Evolutionary conservation across 2,113 vertebrate species (phyloP).

Genomic region (Suncus etruscus): DNA sequence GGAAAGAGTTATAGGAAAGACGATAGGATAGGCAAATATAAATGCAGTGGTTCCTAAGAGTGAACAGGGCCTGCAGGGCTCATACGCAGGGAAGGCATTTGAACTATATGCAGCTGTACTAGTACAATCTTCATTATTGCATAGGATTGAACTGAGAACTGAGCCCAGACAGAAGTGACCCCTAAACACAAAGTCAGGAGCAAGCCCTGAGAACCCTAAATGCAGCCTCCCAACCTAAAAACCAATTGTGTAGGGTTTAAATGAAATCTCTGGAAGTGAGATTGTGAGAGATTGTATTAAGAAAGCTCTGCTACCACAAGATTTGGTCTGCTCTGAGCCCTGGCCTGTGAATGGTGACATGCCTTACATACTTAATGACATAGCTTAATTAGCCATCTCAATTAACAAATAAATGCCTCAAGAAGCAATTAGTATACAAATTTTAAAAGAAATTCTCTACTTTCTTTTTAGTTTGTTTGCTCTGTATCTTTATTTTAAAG

Average conservation of each 20-base stretch:
- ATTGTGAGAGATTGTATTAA: neutral
- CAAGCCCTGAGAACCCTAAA: too few relatives aligned
- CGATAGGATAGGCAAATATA: neutral
- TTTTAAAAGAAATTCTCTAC: too few relatives aligned
- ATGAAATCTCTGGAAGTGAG: neutral
- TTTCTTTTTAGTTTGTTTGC: too few relatives aligned
- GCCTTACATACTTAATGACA: neutral
- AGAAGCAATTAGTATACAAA: neutral
- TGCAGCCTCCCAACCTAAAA: too few relatives aligned
- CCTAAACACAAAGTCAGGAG: too few relatives aligned
- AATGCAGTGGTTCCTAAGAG: neutral
- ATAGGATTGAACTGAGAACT: too few relatives aligned
- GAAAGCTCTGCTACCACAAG: neutral
- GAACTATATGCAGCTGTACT: too few relatives aligned
- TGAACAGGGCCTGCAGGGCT: too few relatives aligned
- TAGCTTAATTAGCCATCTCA: neutral
- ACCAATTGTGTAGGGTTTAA: neutral
- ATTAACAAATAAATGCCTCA: constrained; percentile 15
- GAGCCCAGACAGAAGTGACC: too few relatives aligned
- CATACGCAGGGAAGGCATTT: too few relatives aligned
- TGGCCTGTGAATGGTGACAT: neutral
- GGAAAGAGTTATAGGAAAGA: neutral
- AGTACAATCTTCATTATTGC: too few relatives aligned
- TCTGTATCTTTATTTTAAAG: too few relatives aligned
- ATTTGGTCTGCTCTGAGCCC: neutral